phyloP scores from a whole-genome alignment of 2,113 vertebrate genomes.

The Melanocharis versteri region DNA sequence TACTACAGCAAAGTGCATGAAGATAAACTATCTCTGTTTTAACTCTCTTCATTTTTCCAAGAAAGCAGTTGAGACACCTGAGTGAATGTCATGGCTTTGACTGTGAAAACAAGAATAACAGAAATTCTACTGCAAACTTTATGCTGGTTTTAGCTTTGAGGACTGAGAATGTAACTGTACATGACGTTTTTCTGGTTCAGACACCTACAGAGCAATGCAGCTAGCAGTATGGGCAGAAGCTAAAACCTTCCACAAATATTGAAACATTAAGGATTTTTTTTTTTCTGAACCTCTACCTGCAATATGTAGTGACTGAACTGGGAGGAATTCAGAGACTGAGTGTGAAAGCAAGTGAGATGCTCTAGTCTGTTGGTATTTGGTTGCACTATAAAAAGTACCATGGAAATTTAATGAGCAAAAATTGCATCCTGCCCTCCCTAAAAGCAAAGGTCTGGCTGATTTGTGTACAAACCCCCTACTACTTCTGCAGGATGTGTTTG shows the following conservation, averaged over 20 bases:
- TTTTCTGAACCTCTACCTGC: not conserved
- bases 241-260: not conserved
- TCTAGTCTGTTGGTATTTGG: not conserved
- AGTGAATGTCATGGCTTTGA: not conserved
- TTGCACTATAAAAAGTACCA: not conserved
- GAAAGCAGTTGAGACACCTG: not conserved
- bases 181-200: not conserved
- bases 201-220: not conserved
- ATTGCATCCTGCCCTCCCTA: not conserved
- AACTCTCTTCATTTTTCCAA: rapidly evolving
- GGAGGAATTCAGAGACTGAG: not conserved
- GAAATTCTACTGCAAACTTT: not conserved
- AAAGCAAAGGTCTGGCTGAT: not conserved
- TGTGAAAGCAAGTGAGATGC: not conserved
- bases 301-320: not conserved
- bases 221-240: not conserved
- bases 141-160: not conserved
- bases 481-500: not conserved
- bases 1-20: not conserved
- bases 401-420: not conserved
- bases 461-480: rapidly evolving
- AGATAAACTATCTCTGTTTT: not conserved
- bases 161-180: not conserved
- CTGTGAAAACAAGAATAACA: not conserved
- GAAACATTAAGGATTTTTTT: not conserved